Conservation (phyloP, 2,113 vertebrate genomes). For the Pygoscelis adeliae region DNA sequence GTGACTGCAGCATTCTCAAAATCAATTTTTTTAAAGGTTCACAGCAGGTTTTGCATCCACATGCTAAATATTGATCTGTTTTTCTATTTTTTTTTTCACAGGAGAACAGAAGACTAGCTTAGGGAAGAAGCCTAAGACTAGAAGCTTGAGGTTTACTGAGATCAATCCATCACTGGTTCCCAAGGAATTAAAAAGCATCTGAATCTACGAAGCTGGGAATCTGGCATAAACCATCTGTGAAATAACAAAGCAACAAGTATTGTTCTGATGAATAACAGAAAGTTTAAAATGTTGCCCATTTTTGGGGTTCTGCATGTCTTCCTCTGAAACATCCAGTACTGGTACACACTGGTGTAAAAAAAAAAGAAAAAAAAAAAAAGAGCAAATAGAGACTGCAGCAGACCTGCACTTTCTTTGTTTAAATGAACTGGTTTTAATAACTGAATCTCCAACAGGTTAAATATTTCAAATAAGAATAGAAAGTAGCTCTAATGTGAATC, state of each 20-base stretch:
- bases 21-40: not conserved
- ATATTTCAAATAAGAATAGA: not conserved
- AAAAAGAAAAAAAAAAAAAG: not conserved
- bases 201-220: not conserved
- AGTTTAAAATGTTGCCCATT: not conserved
- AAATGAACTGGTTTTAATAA: not conserved
- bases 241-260: not conserved
- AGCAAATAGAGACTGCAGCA: not conserved
- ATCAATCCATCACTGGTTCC: not conserved
- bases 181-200: not conserved
- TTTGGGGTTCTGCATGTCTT: not conserved
- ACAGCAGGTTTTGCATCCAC: not conserved
- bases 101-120: not conserved
- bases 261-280: not conserved
- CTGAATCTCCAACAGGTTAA: not conserved
- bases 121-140: not conserved
- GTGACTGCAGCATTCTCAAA: not conserved
- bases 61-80: not conserved
- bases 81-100: not conserved
- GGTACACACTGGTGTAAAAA: not conserved
- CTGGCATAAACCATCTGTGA: not conserved
- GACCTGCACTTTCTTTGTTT: not conserved
- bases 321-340: not conserved
- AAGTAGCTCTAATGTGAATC: not conserved
- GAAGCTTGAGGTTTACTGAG: not conserved